phyloP scores from a whole-genome alignment of 2,888 invertebrate genomes.

The Synanthedon tipuliformis region DNA sequence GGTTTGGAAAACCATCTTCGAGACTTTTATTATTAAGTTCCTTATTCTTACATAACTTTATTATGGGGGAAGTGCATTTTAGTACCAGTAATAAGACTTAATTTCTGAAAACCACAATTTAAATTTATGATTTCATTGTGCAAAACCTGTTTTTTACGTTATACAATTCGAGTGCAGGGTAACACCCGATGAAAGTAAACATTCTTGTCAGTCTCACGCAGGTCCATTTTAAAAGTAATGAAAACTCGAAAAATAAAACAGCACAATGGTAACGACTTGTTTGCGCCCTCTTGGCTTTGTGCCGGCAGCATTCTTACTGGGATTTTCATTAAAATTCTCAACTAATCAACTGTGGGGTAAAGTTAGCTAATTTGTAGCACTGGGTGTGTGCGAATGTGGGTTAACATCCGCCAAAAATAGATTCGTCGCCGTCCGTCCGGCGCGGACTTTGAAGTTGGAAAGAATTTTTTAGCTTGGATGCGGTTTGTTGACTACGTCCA shows the following conservation, averaged over 20 bases:
- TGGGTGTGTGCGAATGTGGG: conserved; percentile 42
- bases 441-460: conserved; percentile 2
- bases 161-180: too few species aligned
- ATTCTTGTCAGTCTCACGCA: too few species aligned
- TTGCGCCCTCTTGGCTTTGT: conserved; percentile 7
- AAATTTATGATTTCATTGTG: too few species aligned
- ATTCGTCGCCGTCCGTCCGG: conserved; percentile 29
- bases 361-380: conserved; percentile 45
- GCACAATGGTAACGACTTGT: neutral
- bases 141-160: too few species aligned
- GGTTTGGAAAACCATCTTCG: conserved; percentile 5
- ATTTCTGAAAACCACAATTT: neutral
- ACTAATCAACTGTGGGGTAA: conserved; percentile 26
- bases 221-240: too few species aligned
- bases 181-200: too few species aligned
- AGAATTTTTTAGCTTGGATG: neutral
- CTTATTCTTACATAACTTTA: conserved; percentile 4
- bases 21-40: conserved; percentile 4
- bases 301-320: conserved; percentile 10
- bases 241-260: too few species aligned
- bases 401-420: conserved; percentile 52
- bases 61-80: neutral
- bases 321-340: conserved; percentile 12
- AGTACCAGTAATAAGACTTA: neutral
- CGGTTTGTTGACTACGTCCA: neutral